Conservation (phyloP, 2,797 vertebrate species). For the Muscicapa comitata region DNA sequence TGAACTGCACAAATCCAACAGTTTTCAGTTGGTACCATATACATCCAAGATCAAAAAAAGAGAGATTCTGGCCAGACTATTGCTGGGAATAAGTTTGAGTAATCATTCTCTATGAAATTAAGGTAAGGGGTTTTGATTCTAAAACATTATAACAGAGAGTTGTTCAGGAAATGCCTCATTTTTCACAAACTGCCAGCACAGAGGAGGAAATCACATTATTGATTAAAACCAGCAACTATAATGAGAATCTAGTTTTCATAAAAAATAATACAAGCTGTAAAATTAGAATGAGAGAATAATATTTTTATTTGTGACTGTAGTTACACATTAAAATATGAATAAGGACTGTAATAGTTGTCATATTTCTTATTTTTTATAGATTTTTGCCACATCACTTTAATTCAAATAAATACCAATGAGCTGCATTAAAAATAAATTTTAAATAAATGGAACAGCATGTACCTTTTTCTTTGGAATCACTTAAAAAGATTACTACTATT, state of each 20-base stretch:
- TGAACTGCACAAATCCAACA: neutral
- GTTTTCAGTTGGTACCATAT: neutral
- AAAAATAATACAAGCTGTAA: neutral
- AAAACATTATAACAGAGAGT: neutral
- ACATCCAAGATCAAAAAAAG: neutral
- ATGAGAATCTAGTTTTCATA: neutral
- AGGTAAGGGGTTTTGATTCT: neutral
- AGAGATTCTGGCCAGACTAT: neutral
- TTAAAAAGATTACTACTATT: neutral
- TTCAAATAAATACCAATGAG: constrained; percentile 6
- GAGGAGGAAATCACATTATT: neutral
- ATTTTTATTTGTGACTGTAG: neutral
- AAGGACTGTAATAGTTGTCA: neutral
- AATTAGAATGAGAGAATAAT: neutral
- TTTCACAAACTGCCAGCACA: neutral
- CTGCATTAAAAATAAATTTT: neutral
- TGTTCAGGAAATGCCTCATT: neutral
- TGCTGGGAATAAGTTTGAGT: neutral
- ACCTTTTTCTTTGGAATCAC: neutral
- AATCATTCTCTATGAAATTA: neutral
- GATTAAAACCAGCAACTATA: neutral
- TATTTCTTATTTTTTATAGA: neutral
- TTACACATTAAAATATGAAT: neutral
- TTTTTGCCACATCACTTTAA: neutral
- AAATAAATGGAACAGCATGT: neutral